These are phyloP conservation scores for Drosophila setifemur DNA, from an alignment of 1,140 invertebrate species.

Conservation along the genomic window DNA sequence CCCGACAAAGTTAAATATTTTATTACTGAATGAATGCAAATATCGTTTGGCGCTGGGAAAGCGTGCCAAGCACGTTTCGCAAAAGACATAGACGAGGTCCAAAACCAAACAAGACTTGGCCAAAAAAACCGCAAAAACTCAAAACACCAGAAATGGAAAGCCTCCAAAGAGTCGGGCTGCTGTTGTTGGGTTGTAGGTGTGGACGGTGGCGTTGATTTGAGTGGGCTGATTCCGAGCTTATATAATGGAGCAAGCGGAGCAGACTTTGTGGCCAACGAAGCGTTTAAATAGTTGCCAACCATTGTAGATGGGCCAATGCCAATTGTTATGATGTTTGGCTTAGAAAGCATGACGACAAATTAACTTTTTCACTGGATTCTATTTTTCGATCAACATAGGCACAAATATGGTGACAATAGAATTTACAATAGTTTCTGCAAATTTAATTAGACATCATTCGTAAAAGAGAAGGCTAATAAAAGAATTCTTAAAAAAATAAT, in stretches of 20 bases:
- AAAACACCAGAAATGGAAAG: conserved; percentile 45
- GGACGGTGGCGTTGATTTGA: conserved; percentile 6
- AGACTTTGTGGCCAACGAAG: conserved; percentile 36
- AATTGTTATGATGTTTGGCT: conserved; percentile 30
- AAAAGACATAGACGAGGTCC: conserved; percentile 29
- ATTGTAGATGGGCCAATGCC: conserved; percentile 35
- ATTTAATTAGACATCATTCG: background rate
- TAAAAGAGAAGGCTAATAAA: too few species aligned
- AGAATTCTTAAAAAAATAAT: too few species aligned
- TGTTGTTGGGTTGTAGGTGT: background rate
- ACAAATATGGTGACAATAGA: too few species aligned
- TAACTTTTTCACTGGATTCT: conserved; percentile 7
- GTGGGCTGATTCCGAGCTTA: conserved; percentile 38
- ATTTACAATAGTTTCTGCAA: background rate
- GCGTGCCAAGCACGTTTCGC: conserved; percentile 74
- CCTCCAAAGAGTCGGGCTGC: background rate
- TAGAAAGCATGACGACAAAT: conserved; percentile 52
- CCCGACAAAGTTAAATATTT: conserved; percentile 41
- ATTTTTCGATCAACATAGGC: background rate
- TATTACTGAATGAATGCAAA: conserved; percentile 35
- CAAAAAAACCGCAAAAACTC: conserved; percentile 22
- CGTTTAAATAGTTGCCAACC: conserved; percentile 59
- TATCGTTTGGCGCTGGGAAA: conserved; percentile 37
- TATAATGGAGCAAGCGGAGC: conserved; percentile 45
- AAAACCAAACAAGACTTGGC: conserved; percentile 33